A percentile compares a stretch with the other conserved stretches of the same genome.
Evolutionary conservation across 1,140 invertebrate species (phyloP).

Genomic region (Pseudomyrmex dendroicus): DNA sequence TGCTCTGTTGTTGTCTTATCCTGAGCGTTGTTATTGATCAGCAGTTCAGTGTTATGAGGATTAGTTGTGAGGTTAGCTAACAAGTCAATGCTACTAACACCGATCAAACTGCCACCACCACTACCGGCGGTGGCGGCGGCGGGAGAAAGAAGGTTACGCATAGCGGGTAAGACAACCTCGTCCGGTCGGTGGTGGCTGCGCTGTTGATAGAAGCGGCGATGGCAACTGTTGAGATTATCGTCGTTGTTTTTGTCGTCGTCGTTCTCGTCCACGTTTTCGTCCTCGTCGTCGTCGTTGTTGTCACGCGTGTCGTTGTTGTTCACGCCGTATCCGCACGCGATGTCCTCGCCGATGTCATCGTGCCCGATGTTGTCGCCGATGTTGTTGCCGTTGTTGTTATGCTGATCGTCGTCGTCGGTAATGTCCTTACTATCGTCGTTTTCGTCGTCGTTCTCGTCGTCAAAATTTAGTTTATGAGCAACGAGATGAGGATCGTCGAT

Average conservation of each 20-base stretch:
- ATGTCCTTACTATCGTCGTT: conserved; percentile 46
- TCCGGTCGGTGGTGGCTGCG: conserved; percentile 27
- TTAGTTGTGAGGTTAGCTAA: conserved; percentile 78
- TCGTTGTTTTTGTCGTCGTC: conserved; percentile 35
- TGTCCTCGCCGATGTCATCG: conserved; percentile 30
- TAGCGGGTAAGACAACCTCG: conserved; percentile 62
- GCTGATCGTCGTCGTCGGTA: conserved; percentile 61
- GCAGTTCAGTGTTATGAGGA: conserved; percentile 71
- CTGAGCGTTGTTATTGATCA: conserved; percentile 66
- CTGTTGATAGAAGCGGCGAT: conserved; percentile 44
- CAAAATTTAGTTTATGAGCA: conserved; percentile 38
- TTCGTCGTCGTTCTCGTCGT: conserved; percentile 67
- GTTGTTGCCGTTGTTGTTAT: conserved; percentile 65
- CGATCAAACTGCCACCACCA: conserved; percentile 65
- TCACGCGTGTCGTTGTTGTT: conserved; percentile 63
- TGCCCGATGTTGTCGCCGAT: conserved; percentile 40
- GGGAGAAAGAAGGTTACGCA: conserved; percentile 65
- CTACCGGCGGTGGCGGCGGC: conserved; percentile 45
- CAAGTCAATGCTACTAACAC: conserved; percentile 75
- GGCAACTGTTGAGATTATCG: conserved; percentile 50
- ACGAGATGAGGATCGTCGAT: conserved; percentile 54
- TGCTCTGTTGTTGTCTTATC: conserved; percentile 25
- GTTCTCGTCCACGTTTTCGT: conserved; percentile 22
- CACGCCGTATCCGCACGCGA: conserved; percentile 58
- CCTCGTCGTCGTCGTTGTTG: conserved; percentile 51